These are phyloP conservation scores for Caenorhabditis japonica DNA, from an alignment of 2,888 invertebrate genomes.

Conservation along the genomic window DNA sequence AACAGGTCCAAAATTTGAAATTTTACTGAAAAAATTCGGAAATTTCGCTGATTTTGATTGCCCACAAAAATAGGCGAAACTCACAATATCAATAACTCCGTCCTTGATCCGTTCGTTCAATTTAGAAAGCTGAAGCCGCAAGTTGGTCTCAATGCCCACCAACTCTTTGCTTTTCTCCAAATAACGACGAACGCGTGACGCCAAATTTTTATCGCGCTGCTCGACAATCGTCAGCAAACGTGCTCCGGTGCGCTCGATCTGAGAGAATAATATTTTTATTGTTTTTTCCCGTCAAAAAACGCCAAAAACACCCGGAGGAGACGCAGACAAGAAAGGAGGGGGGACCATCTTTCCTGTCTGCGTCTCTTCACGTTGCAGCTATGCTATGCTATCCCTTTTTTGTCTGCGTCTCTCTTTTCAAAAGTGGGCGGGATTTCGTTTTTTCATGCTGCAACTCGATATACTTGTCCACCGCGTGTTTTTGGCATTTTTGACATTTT, in stretches of 20 bases:
- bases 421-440: too few species aligned
- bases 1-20: neutral
- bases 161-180: slow-evolving; percentile 61
- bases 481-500: too few species aligned
- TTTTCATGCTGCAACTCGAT: too few species aligned
- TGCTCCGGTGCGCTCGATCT: slow-evolving; percentile 54
- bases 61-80: slow-evolving; percentile 1
- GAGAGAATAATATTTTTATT: neutral
- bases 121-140: slow-evolving; percentile 60
- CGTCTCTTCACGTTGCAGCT: too few species aligned
- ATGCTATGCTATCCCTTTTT: too few species aligned
- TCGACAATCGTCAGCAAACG: slow-evolving; percentile 50
- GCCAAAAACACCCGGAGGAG: neutral
- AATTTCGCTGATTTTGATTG: neutral
- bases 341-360: too few species aligned
- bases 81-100: slow-evolving; percentile 55
- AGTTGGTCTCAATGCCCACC: slow-evolving; percentile 60
- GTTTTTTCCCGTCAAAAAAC: neutral
- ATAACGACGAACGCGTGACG: slow-evolving; percentile 46
- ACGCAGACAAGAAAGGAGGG: too few species aligned
- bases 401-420: too few species aligned
- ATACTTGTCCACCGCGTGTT: too few species aligned
- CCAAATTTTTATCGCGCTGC: slow-evolving; percentile 47
- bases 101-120: slow-evolving; percentile 55
- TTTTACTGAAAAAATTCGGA: neutral